Evolutionary conservation across 2,113 vertebrate genomes (phyloP).

Genomic region (Lasiurus cinereus): DNA sequence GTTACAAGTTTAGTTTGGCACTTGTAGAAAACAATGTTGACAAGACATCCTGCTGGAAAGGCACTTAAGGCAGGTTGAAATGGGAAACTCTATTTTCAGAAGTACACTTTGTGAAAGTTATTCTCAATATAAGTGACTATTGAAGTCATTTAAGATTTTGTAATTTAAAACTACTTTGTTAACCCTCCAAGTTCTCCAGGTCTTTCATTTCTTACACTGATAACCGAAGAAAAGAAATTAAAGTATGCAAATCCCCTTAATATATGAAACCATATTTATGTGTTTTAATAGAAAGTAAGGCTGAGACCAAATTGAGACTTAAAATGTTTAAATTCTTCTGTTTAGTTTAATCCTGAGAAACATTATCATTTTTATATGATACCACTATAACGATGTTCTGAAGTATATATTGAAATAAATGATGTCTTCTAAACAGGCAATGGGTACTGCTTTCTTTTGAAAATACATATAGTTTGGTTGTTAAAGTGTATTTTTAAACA

Average conservation of each 20-base stretch:
- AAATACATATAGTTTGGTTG: constrained; percentile 51
- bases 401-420: constrained; percentile 63
- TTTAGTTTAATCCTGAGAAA: constrained; percentile 9
- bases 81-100: neutral
- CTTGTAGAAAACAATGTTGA: neutral
- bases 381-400: neutral
- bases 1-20: neutral
- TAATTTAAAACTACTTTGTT: neutral
- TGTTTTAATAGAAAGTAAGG: constrained; percentile 7
- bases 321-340: neutral
- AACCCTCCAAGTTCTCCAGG: neutral
- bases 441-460: constrained; percentile 45
- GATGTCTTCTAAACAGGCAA: constrained; percentile 37
- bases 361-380: constrained; percentile 30
- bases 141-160: neutral
- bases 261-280: neutral
- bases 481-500: constrained; percentile 62
- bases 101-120: neutral
- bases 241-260: neutral
- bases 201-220: neutral
- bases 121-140: neutral
- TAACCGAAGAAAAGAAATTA: neutral
- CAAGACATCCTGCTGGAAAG: neutral
- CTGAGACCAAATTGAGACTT: neutral
- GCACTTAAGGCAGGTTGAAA: neutral